Evolutionary conservation across 2,113 vertebrate species (phyloP), one percentile per base, ranked within the genome.

Genomic region (Protobothrops flavoviridis): DNA sequence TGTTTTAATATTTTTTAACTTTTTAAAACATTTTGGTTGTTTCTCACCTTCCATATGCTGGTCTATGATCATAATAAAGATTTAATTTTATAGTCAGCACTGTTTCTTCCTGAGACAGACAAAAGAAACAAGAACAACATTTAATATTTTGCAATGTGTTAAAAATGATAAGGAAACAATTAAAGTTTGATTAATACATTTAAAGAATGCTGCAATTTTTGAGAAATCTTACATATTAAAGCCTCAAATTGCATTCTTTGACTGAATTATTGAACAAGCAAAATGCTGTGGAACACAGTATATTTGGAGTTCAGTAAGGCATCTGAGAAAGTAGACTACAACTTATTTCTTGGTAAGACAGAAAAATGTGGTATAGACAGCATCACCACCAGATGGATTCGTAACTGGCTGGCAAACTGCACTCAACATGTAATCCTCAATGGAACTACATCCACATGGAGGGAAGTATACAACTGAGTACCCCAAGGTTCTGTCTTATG

Each of bases 91-190:
- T 48, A 61, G 33, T 90, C 55, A 93, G 56, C 48, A 87, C 85
- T 74, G 45, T 87, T 91, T 91, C 55, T 87, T 69, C 81, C 43
- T 69, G 56, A 90, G 24, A 57, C n/a, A 91, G 23, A 90, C 57
- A 87, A 90, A 93, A 26, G 81, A 64, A 93, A n/a, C n/a, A 61
- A 86, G 48, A 52, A 64, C 11, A 15, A 9, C 53, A 64, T 90
- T 69, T 93, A 90, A 59, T 86, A 90, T 24, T 61, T 64, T 93
- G 86, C 24, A 59, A 39, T 87, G n/a, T 91, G 89, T 87, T 87
- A 81, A 93, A 43, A 61, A 92, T 90, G 26, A 90, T 86, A 93
- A 87, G n/a, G 81, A 64, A 61, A 43, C 26, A 69, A 69, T 55
- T 92, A 50, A n/a, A 26, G 33, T 87, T 53, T 57, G 86, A 91